A percentile compares a stretch with the other conserved stretches of the same genome.
Evolutionary conservation across 1,140 invertebrate genomes (phyloP).

Genomic region (Agrypnia vestita): DNA sequence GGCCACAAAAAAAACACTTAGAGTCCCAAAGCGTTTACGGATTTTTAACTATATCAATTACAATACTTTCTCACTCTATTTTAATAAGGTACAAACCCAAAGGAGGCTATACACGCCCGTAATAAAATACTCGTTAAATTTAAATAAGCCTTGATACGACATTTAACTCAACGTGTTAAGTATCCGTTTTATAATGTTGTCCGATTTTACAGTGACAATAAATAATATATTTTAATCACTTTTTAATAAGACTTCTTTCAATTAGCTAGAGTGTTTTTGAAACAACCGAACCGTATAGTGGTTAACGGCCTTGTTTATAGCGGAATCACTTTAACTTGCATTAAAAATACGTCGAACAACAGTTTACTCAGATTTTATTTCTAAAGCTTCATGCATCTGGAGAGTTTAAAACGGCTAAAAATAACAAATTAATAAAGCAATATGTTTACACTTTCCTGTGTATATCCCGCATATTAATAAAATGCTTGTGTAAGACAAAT

Average conservation of each 20-base stretch:
- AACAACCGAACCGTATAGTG: background rate
- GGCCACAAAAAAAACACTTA: too few relatives aligned
- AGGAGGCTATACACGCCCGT: background rate
- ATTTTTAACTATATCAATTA: slow-evolving; percentile 37
- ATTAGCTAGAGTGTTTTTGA: slow-evolving; percentile 19
- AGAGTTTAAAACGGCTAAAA: too few relatives aligned
- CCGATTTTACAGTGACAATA: slow-evolving; percentile 26
- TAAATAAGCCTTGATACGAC: slow-evolving; percentile 32
- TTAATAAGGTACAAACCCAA: slow-evolving; percentile 14
- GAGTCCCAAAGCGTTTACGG: background rate
- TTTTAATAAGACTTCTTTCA: background rate
- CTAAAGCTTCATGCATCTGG: background rate
- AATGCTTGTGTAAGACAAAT: too few relatives aligned
- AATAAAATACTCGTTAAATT: slow-evolving; percentile 36
- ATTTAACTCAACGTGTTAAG: slow-evolving; percentile 38
- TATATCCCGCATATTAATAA: too few relatives aligned
- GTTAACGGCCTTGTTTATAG: background rate
- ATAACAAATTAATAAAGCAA: too few relatives aligned
- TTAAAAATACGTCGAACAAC: background rate
- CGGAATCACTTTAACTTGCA: background rate
- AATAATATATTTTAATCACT: slow-evolving; percentile 27
- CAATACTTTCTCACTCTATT: slow-evolving; percentile 17
- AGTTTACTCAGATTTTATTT: too few relatives aligned
- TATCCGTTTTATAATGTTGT: slow-evolving; percentile 38
- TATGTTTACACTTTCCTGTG: too few relatives aligned